A percentile compares a stretch with the other conserved stretches of the same genome.
Conservation (phyloP, 2,797 vertebrate genomes). For the Bothrops alternatus region DNA sequence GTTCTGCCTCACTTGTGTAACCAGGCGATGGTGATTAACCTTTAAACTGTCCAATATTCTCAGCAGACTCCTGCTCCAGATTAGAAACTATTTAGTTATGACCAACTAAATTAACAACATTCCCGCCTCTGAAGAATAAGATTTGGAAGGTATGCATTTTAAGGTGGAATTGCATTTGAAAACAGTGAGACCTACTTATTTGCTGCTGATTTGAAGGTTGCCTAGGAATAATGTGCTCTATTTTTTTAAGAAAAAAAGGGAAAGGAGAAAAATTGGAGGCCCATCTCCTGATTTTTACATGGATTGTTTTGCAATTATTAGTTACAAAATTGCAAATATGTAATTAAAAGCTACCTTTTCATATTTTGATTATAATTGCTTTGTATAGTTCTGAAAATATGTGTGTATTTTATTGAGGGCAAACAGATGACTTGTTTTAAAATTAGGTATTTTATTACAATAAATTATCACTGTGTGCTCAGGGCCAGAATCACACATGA, state of each 20-base stretch:
- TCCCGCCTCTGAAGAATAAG: conserved; percentile 79
- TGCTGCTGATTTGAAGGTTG: conserved; percentile 44
- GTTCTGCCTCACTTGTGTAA: conserved; percentile 99
- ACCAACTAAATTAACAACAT: conserved; percentile 99
- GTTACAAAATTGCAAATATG: too few species aligned
- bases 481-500: conserved; percentile 8
- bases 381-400: neutral
- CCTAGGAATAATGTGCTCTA: conserved; percentile 6
- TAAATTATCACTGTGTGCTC: conserved; percentile 26
- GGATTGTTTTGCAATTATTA: conserved; percentile 36
- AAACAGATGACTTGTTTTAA: neutral
- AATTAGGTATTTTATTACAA: conserved; percentile 39
- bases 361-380: conserved; percentile 22
- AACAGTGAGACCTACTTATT: conserved; percentile 66
- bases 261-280: neutral
- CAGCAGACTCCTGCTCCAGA: conserved; percentile 97
- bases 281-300: conserved; percentile 21
- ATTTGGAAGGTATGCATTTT: conserved; percentile 78
- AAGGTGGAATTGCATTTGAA: conserved; percentile 73
- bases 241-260: neutral
- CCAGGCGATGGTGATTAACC: conserved; percentile 99
- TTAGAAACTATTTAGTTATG: conserved; percentile 99
- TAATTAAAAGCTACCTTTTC: neutral
- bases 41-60: conserved; percentile 99
- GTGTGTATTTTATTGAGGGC: neutral